phyloP scores from a whole-genome alignment of 2,888 invertebrate species.

The Chrysolina oricalcia region DNA sequence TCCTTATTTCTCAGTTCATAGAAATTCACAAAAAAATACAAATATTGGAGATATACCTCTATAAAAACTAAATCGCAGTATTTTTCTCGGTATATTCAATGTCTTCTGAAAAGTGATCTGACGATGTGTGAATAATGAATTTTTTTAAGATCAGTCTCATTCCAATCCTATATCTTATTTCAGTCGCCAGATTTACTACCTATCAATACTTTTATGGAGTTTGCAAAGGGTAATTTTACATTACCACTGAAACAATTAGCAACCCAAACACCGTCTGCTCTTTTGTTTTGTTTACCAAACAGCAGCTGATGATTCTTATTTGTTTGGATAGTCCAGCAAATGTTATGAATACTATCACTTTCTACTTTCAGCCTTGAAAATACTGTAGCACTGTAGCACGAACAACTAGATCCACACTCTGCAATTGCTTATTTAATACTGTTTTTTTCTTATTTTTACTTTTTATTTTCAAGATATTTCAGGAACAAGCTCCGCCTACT shows the following conservation, averaged over 20 bases:
- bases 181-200: conserved; percentile 75
- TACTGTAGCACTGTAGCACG: not conserved
- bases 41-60: not conserved
- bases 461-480: not conserved
- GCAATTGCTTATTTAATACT: not conserved
- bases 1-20: conserved; percentile 14
- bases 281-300: conserved; percentile 23
- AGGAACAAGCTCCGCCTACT: not conserved
- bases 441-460: not conserved
- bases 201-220: conserved; percentile 42
- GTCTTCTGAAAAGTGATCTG: conserved; percentile 82
- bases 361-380: not conserved
- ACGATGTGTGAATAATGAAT: conserved; percentile 85
- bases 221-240: conserved; percentile 41
- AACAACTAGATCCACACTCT: not conserved
- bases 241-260: conserved; percentile 35
- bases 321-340: not conserved
- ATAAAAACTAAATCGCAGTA: conserved; percentile 32
- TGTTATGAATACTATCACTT: not conserved
- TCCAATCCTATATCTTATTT: conserved; percentile 80
- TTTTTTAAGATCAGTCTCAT: conserved; percentile 84
- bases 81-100: conserved; percentile 34
- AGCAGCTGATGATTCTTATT: conserved; percentile 17
- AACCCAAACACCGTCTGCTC: not conserved
- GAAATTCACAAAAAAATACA: not conserved